A percentile compares a stretch with the other conserved stretches of the same genome.
phyloP scores from a whole-genome alignment of 2,888 invertebrate species.

The Epinotia ramella region DNA sequence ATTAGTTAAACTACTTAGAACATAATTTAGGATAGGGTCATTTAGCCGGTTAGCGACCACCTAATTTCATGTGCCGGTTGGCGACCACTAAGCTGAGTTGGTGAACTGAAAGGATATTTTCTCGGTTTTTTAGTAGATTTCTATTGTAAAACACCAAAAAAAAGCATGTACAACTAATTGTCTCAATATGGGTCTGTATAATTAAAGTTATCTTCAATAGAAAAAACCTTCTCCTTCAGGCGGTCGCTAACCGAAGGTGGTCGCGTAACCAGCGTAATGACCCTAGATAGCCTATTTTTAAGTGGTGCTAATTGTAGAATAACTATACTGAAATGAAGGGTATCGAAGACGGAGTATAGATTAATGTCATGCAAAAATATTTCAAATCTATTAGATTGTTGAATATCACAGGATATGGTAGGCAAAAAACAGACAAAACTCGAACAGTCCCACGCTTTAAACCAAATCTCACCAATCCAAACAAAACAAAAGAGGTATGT shows the following conservation, averaged over 20 bases:
- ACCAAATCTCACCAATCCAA: constrained; percentile 16
- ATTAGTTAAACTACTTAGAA: constrained; percentile 35
- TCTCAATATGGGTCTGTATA: too few species aligned
- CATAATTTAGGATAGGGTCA: constrained; percentile 24
- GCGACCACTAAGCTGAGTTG: too few species aligned
- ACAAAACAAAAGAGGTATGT: background rate
- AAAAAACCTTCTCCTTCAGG: too few species aligned
- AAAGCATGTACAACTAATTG: too few species aligned
- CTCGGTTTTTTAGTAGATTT: too few species aligned
- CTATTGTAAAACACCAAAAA: too few species aligned
- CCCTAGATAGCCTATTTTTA: constrained; percentile 27
- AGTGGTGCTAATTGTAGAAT: constrained; percentile 35
- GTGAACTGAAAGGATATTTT: too few species aligned
- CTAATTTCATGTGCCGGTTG: too few species aligned
- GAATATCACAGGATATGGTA: constrained; percentile 19
- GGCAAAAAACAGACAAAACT: constrained; percentile 14
- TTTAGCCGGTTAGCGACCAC: too few species aligned
- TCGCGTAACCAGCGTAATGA: too few species aligned
- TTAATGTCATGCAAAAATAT: constrained; percentile 41
- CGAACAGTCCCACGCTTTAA: constrained; percentile 34
- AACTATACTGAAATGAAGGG: constrained; percentile 31
- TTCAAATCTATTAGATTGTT: constrained; percentile 27
- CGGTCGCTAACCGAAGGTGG: too few species aligned
- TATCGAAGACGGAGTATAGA: constrained; percentile 16
- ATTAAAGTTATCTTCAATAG: too few species aligned